Percentiles rank a stretch among this genome's conserved stretches.
Conservation (phyloP, 2,888 invertebrate species). For the Andrena hattorfiana region DNA sequence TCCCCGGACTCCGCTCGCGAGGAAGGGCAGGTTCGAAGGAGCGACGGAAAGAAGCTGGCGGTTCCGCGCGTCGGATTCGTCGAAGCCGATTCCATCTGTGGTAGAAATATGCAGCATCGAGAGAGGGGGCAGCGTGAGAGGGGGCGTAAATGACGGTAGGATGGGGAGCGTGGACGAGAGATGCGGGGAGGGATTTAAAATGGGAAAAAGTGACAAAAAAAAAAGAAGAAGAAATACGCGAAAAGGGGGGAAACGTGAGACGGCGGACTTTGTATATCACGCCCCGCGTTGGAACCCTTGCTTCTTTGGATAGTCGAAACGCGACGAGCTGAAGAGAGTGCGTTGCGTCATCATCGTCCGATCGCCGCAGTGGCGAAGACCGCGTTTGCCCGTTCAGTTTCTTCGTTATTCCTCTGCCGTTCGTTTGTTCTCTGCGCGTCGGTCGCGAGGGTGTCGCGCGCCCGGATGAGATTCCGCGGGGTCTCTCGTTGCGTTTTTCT, state of each 20-base stretch:
- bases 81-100: constrained; percentile 16
- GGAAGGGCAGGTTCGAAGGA: constrained; percentile 2
- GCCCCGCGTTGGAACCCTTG: constrained; percentile 32
- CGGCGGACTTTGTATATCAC: too few relatives aligned
- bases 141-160: constrained; percentile 18
- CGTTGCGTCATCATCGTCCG: constrained; percentile 18
- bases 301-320: constrained; percentile 40
- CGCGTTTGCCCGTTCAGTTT: constrained; percentile 35
- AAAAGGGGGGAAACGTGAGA: not conserved
- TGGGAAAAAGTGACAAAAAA: constrained; percentile 38
- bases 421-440: constrained; percentile 14
- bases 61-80: constrained; percentile 22
- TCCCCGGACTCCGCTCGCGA: not conserved
- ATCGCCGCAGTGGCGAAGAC: constrained; percentile 20
- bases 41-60: not conserved
- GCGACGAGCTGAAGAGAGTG: constrained; percentile 42
- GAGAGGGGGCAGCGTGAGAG: not conserved
- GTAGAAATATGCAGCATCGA: not conserved
- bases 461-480: not conserved
- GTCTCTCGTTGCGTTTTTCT: constrained; percentile 74
- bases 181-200: constrained; percentile 6
- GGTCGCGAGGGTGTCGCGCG: constrained; percentile 1
- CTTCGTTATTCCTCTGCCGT: constrained; percentile 10
- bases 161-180: constrained; percentile 9
- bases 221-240: not conserved